Evolutionary conservation across 2,888 invertebrate genomes (phyloP).

Genomic region (Leptarthrus brevirostris): DNA sequence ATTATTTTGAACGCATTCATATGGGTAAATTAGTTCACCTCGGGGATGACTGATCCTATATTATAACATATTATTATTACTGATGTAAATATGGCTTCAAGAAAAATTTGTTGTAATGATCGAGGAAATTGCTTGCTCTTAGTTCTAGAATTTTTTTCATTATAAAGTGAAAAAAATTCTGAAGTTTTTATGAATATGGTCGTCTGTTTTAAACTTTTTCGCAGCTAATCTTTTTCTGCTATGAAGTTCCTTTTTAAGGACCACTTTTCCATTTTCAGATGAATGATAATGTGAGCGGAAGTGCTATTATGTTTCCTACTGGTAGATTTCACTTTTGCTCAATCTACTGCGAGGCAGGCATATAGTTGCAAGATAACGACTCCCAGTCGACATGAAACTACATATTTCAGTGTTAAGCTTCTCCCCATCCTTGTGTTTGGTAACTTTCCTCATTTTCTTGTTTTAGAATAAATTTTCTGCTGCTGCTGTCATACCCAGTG

Average conservation of each 20-base stretch:
- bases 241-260: background rate
- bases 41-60: too few species aligned
- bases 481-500: background rate
- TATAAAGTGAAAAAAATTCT: too few species aligned
- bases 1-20: too few species aligned
- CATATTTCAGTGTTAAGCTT: background rate
- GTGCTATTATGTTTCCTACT: constrained; percentile 9
- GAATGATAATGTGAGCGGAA: constrained; percentile 7
- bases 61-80: too few species aligned
- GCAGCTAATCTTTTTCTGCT: too few species aligned
- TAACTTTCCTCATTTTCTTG: background rate
- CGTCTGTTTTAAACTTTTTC: too few species aligned
- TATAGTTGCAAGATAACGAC: background rate
- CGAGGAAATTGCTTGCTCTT: too few species aligned
- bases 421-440: background rate
- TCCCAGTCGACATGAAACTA: background rate
- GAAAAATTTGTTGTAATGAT: too few species aligned
- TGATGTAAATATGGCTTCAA: too few species aligned
- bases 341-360: background rate
- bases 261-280: background rate
- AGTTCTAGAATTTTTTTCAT: too few species aligned
- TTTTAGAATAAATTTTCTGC: background rate
- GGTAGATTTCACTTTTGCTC: constrained; percentile 13
- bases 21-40: too few species aligned
- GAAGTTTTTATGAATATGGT: too few species aligned